Conservation (phyloP, 2,113 vertebrate species). For the Melospiza georgiana region DNA sequence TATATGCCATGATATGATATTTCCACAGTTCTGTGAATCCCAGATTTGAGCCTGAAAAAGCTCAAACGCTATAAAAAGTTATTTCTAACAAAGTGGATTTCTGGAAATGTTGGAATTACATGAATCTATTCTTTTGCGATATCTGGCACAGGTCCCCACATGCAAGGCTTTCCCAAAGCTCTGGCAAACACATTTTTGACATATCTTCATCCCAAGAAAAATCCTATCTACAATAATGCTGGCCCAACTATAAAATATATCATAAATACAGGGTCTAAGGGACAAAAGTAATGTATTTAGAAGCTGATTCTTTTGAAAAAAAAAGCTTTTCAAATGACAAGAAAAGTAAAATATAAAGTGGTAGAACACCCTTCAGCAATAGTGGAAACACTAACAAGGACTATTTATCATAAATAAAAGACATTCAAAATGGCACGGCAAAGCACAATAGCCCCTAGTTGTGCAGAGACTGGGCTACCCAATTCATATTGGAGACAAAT, state of each 20-base stretch:
- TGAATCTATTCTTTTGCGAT: fast-evolving
- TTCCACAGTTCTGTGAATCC: slow-evolving; percentile 26
- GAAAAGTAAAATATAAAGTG: neutral
- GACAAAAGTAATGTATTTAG: neutral
- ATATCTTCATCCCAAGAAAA: neutral
- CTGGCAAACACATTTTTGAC: neutral
- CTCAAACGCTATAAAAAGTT: neutral
- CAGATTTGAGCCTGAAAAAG: slow-evolving; percentile 10
- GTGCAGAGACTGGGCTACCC: neutral
- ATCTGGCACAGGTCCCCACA: neutral
- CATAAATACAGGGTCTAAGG: neutral
- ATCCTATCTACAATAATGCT: neutral
- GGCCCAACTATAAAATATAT: neutral
- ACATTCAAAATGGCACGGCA: neutral
- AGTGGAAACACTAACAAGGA: neutral
- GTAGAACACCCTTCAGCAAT: neutral
- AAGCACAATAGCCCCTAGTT: neutral
- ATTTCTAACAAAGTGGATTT: neutral
- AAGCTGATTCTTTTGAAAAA: neutral
- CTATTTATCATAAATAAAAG: slow-evolving; percentile 5
- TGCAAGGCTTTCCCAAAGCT: neutral
- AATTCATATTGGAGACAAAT: slow-evolving; percentile 13
- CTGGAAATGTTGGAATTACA: neutral
- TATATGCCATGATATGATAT: slow-evolving; percentile 30
- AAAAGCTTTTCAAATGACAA: neutral